These are phyloP conservation scores for Cinclus mexicanus DNA, from an alignment of 2,113 vertebrate species.

Conservation along the genomic window DNA sequence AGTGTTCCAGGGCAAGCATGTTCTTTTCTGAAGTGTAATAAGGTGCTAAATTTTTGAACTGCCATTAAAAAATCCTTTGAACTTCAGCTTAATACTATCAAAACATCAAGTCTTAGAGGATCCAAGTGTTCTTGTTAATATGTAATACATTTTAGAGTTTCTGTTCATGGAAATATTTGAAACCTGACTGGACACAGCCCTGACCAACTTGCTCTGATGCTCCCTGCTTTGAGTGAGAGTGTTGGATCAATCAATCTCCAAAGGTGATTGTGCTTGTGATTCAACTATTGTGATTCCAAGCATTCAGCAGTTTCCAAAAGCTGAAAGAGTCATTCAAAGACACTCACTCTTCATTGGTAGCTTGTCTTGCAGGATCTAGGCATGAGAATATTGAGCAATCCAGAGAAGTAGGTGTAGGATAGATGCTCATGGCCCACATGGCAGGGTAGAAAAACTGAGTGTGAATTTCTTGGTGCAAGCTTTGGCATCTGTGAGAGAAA, in stretches of 20 bases:
- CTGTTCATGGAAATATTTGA: neutral
- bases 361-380: neutral
- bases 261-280: neutral
- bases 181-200: neutral
- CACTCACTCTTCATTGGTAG: neutral
- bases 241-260: neutral
- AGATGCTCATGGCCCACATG: rapidly evolving
- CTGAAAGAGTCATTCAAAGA: neutral
- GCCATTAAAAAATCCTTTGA: neutral
- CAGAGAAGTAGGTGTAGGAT: neutral
- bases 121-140: neutral
- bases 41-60: neutral
- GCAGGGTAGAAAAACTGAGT: neutral
- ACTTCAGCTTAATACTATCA: neutral
- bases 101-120: neutral
- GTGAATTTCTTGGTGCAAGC: neutral
- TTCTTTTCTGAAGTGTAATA: neutral
- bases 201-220: neutral
- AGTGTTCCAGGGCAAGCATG: neutral
- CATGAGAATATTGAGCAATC: neutral
- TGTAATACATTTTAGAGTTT: neutral
- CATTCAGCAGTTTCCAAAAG: neutral
- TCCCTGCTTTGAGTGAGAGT: neutral
- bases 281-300: rapidly evolving
- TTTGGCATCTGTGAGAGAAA: neutral